A percentile compares a stretch with the other conserved stretches of the same genome.
Conservation (phyloP, 2,888 invertebrate genomes). For the Drosophila pegasa region DNA sequence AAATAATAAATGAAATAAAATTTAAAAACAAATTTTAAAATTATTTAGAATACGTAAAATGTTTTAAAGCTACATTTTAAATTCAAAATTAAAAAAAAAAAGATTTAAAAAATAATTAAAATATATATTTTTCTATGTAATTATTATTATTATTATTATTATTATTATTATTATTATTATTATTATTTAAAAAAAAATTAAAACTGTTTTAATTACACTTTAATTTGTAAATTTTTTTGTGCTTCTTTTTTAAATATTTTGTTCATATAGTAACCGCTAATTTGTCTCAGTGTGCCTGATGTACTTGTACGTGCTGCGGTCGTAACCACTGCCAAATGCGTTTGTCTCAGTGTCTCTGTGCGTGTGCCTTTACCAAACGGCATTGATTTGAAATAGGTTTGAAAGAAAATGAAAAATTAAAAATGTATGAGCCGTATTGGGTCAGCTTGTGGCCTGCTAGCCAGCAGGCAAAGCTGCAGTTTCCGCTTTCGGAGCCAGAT, state of each 20-base stretch:
- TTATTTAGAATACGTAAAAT: no score
- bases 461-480: conserved; percentile 68
- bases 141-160: no score
- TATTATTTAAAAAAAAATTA: not conserved
- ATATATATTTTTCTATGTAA: no score
- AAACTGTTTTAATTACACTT: no score
- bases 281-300: conserved; percentile 29
- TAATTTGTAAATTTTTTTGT: not conserved
- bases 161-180: no score
- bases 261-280: not conserved
- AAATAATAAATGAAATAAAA: no score
- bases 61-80: not conserved
- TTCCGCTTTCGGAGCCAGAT: conserved; percentile 55
- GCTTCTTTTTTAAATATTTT: not conserved
- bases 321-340: conserved; percentile 41
- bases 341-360: conserved; percentile 15
- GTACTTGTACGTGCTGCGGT: conserved; percentile 68
- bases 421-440: conserved; percentile 66
- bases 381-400: conserved; percentile 75
- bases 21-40: no score
- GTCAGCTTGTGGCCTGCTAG: conserved; percentile 55
- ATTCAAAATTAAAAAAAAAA: not conserved
- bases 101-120: not conserved
- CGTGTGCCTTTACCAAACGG: conserved; percentile 17
- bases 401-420: conserved; percentile 72